Conservation (phyloP, 2,888 invertebrate species). For the Tenthredo amoena region DNA sequence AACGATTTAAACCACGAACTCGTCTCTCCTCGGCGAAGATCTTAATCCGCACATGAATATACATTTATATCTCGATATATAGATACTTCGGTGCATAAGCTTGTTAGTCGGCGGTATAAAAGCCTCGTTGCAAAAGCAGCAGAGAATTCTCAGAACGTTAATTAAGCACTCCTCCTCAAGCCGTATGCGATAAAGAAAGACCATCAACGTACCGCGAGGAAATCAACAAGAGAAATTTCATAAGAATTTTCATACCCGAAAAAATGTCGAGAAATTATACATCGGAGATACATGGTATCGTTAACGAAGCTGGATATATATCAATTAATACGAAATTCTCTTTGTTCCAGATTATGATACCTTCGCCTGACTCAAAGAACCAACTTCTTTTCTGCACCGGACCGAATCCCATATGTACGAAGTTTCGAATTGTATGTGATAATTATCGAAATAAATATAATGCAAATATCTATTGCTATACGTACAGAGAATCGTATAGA, state of each 20-base stretch:
- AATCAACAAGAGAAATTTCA: neutral
- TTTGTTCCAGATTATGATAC: neutral
- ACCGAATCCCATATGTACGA: neutral
- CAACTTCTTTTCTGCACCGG: neutral
- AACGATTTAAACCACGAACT: neutral
- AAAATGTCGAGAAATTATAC: neutral
- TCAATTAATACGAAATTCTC: neutral
- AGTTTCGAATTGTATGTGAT: neutral
- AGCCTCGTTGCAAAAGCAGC: neutral
- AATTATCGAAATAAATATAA: neutral
- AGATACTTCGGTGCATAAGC: constrained; percentile 53
- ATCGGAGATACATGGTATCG: neutral
- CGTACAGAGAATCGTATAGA: constrained; percentile 4
- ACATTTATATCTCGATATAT: constrained; percentile 66
- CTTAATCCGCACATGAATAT: constrained; percentile 25
- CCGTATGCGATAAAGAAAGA: constrained; percentile 1
- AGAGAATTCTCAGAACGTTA: constrained; percentile 9
- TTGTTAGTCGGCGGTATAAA: constrained; percentile 24
- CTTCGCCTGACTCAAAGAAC: neutral
- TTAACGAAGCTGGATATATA: neutral
- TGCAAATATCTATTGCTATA: neutral
- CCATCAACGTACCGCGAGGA: neutral
- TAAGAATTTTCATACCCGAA: neutral
- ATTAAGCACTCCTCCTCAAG: neutral
- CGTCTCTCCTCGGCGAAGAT: neutral